A percentile compares a stretch with the other conserved stretches of the same genome.
Evolutionary conservation across 2,797 vertebrate species (phyloP).

Genomic region (Notolabrus celidotus): DNA sequence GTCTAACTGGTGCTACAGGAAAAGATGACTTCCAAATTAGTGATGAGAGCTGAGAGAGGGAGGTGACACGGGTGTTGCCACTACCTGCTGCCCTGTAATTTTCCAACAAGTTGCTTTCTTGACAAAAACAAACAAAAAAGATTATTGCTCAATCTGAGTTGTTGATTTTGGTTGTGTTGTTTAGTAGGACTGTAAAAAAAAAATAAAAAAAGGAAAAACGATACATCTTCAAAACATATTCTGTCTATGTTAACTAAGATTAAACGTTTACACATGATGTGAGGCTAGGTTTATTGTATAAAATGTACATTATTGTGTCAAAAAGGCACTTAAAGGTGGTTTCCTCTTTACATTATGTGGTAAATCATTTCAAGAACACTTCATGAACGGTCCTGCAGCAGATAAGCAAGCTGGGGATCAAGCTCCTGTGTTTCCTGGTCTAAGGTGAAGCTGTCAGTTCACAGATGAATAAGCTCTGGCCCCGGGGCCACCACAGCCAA

Average conservation of each 20-base stretch:
- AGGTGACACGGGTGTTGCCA: constrained; percentile 49
- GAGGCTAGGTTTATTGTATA: not conserved
- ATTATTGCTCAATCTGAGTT: constrained; percentile 20
- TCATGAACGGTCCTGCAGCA: constrained; percentile 39
- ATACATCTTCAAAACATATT: not conserved
- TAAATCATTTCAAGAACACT: constrained; percentile 43
- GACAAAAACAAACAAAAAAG: constrained; percentile 45
- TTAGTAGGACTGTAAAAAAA: not conserved
- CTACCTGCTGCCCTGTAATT: constrained; percentile 69
- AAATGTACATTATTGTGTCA: not conserved
- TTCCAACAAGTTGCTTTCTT: constrained; percentile 39
- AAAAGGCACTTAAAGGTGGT: not conserved
- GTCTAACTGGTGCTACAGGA: constrained; percentile 16
- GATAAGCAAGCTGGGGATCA: constrained; percentile 37
- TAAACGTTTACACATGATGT: not conserved
- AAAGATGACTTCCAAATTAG: constrained; percentile 38
- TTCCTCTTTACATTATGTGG: constrained; percentile 15
- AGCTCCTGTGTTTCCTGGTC: constrained; percentile 71
- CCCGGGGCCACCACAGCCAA: constrained; percentile 79
- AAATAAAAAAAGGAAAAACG: constrained; percentile 3
- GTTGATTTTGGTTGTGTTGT: too few relatives aligned
- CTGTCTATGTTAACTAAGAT: not conserved
- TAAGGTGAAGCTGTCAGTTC: constrained; percentile 80
- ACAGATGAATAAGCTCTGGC: constrained; percentile 80
- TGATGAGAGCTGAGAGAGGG: constrained; percentile 34